Evolutionary conservation across 2,888 invertebrate species (phyloP), one percentile per base, ranked within the genome.

Genomic region (Ornithoptera priamus): DNA sequence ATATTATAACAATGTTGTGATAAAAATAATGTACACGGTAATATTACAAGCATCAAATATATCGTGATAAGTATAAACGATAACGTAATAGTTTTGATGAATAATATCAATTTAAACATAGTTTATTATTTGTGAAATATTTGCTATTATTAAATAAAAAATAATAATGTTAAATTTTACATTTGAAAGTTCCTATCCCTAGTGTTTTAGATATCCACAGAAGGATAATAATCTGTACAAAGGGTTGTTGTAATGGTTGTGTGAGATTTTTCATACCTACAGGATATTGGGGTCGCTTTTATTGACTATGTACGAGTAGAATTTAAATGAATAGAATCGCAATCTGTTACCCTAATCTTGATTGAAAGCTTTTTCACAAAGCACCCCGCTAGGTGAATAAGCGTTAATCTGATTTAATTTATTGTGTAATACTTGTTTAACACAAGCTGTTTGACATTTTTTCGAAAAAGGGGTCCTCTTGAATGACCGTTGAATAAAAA

Each of bases 321-420:
- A 85, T 86, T 85, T 82, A 85, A 87, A 87, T 86, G 85, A 85
- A 87, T 88, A 88, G 85, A 88, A 89, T 88, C 86, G 88, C 87
- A 84, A 80, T 85, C 85, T 85, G 82, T 86, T 84, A 84, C 89
- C 86, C 90, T 87, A 88, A 92, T 91, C 92, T 89, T 87, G 90
- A 91, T 91, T 85, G 83, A 81, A 85, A 84, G 82, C 81, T 82
- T 83, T 86, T 46, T 46, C 81, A 87, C 87, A 89, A 88, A 88
- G 86, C 85, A 77, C 76, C 80, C 81, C 75, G 82, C 84, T 83
- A 81, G 80, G 82, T 76, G 78, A 76, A 76, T 87, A 87, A 91
- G 91, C 90, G 92, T 90, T 91, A 92, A 92, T 92, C 92, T 88
- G 90, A 91, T 91, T 89, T 88, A 84, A 86, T 86, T 83, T 85